These are phyloP conservation scores for Tachina fera DNA, from an alignment of 2,888 invertebrate species.

Conservation along the genomic window DNA sequence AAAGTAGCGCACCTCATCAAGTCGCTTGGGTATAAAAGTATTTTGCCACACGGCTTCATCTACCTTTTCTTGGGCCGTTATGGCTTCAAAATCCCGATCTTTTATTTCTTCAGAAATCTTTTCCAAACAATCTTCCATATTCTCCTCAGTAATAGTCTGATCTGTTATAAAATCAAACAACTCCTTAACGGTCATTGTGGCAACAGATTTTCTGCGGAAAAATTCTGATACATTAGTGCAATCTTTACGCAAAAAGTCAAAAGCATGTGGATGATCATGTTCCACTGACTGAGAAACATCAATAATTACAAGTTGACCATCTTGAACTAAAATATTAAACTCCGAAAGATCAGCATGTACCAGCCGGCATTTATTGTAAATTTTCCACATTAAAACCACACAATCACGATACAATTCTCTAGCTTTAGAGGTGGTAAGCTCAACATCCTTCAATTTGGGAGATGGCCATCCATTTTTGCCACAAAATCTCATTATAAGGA, in stretches of 20 bases:
- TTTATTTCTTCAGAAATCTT: constrained; percentile 88
- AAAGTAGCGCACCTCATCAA: constrained; percentile 92
- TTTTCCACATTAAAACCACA: constrained; percentile 94
- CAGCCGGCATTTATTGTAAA: constrained; percentile 96
- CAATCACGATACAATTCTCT: constrained; percentile 92
- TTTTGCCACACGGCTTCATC: constrained; percentile 97
- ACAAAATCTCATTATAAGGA: constrained; percentile 97
- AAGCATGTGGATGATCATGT: constrained; percentile 97
- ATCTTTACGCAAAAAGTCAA: constrained; percentile 97
- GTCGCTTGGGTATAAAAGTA: constrained; percentile 95
- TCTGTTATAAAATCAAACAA: constrained; percentile 98
- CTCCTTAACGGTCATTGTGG: constrained; percentile 95
- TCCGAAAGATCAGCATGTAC: constrained; percentile 99
- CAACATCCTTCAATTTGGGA: constrained; percentile 93
- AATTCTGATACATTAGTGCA: constrained; percentile 96
- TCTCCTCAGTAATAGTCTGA: constrained; percentile 89
- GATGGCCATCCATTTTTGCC: constrained; percentile 97
- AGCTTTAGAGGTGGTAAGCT: constrained; percentile 89
- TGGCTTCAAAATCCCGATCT: constrained; percentile 86
- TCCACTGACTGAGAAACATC: constrained; percentile 99
- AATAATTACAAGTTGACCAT: constrained; percentile 94
- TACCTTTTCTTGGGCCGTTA: constrained; percentile 89
- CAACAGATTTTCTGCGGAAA: constrained; percentile 94
- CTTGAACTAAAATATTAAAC: constrained; percentile 94
- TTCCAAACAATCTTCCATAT: constrained; percentile 92